phyloP scores from a whole-genome alignment of 2,888 invertebrate genomes.

The Melanostoma mellinum region DNA sequence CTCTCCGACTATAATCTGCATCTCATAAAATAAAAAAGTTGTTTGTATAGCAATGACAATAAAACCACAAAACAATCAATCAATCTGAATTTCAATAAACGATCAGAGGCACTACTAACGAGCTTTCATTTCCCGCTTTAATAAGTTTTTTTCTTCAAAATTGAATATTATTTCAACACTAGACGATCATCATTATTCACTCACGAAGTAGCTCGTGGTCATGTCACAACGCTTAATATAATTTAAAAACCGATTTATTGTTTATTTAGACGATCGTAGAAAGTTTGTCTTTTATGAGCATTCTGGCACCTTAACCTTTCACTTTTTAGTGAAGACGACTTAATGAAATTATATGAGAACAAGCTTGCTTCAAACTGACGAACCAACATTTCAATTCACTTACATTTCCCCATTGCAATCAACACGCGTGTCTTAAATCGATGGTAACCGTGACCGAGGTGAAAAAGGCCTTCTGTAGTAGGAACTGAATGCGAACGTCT shows the following conservation, averaged over 20 bases:
- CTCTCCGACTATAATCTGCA: not conserved
- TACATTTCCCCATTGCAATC: constrained; percentile 46
- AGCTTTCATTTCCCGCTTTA: not conserved
- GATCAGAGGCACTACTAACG: not conserved
- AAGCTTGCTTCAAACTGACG: not conserved
- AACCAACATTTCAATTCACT: constrained; percentile 28
- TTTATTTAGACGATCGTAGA: not conserved
- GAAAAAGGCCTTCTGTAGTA: not conserved
- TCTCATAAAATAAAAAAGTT: not conserved
- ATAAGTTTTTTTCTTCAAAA: not conserved
- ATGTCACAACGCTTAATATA: not conserved
- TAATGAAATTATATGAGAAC: not conserved
- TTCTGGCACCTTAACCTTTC: not conserved
- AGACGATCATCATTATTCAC: not conserved
- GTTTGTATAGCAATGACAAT: not conserved
- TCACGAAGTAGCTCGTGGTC: not conserved
- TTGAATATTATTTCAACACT: not conserved
- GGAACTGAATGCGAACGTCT: constrained; percentile 11
- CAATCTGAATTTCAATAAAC: not conserved
- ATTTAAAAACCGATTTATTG: not conserved
- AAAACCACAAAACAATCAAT: not conserved
- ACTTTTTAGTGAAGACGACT: not conserved
- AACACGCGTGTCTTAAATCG: not conserved
- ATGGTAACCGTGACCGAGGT: not conserved
- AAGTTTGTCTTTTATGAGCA: not conserved